phyloP scores from a whole-genome alignment of 1,140 invertebrate species.

The Formica exsecta region DNA sequence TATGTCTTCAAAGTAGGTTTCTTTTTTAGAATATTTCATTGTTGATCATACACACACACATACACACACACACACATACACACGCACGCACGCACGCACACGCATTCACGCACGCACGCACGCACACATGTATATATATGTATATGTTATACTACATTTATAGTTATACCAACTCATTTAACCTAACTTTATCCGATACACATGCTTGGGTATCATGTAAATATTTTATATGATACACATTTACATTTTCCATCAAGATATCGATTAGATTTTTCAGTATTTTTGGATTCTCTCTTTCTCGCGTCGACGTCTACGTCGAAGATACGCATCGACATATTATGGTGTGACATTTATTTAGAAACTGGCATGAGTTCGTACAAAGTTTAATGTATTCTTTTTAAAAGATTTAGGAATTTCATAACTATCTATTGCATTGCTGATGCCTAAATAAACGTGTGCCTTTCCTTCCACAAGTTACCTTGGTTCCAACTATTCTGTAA shows the following conservation, averaged over 20 bases:
- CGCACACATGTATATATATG: slow-evolving; percentile 28
- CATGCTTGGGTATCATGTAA: slow-evolving; percentile 74
- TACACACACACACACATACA: slow-evolving; percentile 64
- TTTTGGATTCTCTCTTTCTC: slow-evolving; percentile 7
- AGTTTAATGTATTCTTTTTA: slow-evolving; percentile 65
- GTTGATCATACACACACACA: slow-evolving; percentile 72
- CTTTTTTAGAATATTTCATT: slow-evolving; percentile 82
- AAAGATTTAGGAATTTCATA: slow-evolving; percentile 73
- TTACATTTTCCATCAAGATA: slow-evolving; percentile 79
- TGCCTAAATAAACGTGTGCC: slow-evolving; percentile 66
- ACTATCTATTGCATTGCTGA: slow-evolving; percentile 75
- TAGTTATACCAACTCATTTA: slow-evolving; percentile 71
- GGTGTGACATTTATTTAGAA: slow-evolving; percentile 53
- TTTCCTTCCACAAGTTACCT: slow-evolving; percentile 22
- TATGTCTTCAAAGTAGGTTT: slow-evolving; percentile 80
- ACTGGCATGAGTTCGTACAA: slow-evolving; percentile 65
- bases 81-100: too few relatives aligned
- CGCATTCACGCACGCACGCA: too few relatives aligned
- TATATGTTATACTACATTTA: slow-evolving; percentile 52
- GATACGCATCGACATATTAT: slow-evolving; percentile 48
- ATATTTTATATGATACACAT: slow-evolving; percentile 81
- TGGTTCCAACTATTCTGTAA: slow-evolving; percentile 39
- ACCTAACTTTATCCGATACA: slow-evolving; percentile 76
- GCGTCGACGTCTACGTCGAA: background rate
- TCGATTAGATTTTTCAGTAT: slow-evolving; percentile 51